phyloP scores from a whole-genome alignment of 2,113 vertebrate genomes.

The Leptosomus discolor region DNA sequence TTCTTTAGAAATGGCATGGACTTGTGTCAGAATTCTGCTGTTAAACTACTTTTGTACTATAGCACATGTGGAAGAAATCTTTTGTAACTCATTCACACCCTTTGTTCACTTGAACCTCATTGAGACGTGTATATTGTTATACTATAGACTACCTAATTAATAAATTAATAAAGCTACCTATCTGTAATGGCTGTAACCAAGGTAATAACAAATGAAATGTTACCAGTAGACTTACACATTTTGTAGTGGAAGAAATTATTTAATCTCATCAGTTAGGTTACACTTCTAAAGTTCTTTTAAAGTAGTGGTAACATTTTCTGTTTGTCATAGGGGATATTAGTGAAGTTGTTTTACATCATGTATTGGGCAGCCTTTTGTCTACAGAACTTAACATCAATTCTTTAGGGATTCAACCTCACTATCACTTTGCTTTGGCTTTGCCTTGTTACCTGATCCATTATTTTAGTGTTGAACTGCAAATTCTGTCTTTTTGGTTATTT shows the following conservation, averaged over 20 bases:
- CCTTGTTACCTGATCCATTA: not conserved
- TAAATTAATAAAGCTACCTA: not conserved
- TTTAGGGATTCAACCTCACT: not conserved
- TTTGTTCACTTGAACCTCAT: not conserved
- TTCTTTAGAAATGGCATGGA: not conserved
- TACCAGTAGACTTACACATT: not conserved
- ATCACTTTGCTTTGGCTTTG: not conserved
- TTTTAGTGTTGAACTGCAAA: not conserved
- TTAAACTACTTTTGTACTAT: not conserved
- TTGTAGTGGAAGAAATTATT: not conserved
- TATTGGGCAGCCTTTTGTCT: not conserved
- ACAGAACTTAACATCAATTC: not conserved
- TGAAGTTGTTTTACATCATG: not conserved
- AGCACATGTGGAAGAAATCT: not conserved
- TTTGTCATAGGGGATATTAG: not conserved
- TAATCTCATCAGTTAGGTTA: not conserved
- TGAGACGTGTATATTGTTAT: not conserved
- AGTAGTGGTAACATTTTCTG: not conserved
- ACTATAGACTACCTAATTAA: not conserved
- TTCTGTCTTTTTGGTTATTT: not conserved
- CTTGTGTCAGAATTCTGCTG: not conserved
- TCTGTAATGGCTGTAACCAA: not conserved
- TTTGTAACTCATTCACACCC: not conserved
- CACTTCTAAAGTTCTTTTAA: not conserved
- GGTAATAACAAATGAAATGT: not conserved